Conservation (phyloP, 2,797 vertebrate species). For the Etheostoma nigrum region DNA sequence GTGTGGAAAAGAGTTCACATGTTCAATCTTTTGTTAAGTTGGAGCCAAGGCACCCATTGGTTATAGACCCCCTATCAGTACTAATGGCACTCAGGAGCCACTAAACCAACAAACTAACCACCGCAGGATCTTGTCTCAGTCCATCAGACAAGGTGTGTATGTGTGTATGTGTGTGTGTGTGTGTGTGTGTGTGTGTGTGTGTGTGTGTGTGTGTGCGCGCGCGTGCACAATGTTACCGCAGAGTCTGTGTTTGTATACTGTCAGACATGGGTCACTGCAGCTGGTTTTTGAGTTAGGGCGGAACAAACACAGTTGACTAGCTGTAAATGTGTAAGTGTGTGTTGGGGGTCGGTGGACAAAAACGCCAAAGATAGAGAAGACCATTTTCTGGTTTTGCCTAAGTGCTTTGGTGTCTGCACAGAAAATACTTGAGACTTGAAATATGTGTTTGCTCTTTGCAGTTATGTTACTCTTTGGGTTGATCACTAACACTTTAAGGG, state of each 20-base stretch:
- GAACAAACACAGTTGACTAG: conserved; percentile 64
- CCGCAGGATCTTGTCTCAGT: conserved; percentile 66
- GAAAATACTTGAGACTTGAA: conserved; percentile 38
- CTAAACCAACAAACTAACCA: conserved; percentile 79
- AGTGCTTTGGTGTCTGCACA: conserved; percentile 48
- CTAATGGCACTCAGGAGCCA: conserved; percentile 78
- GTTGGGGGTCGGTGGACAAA: conserved; percentile 42
- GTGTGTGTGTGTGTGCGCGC: conserved; percentile 35
- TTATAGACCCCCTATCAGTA: conserved; percentile 53
- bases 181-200: conserved; percentile 29
- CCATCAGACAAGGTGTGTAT: conserved; percentile 59
- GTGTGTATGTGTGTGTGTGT: conserved; percentile 26
- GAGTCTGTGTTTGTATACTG: conserved; percentile 78
- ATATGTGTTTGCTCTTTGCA: conserved; percentile 48
- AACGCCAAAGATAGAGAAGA: conserved; percentile 38
- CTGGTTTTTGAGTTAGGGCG: conserved; percentile 74
- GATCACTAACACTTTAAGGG: conserved; percentile 16
- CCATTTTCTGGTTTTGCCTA: conserved; percentile 41
- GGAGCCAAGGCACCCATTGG: conserved; percentile 43
- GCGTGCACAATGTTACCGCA: conserved; percentile 46
- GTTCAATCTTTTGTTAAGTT: conserved; percentile 54
- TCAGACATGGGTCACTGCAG: conserved; percentile 80
- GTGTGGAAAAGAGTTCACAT: conserved; percentile 37
- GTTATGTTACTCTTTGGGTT: conserved; percentile 19
- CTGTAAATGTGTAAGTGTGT: conserved; percentile 46